Base-by-base conservation (phyloP, 2,113 vertebrate genomes). In the Otolemur garnettii region DNA sequence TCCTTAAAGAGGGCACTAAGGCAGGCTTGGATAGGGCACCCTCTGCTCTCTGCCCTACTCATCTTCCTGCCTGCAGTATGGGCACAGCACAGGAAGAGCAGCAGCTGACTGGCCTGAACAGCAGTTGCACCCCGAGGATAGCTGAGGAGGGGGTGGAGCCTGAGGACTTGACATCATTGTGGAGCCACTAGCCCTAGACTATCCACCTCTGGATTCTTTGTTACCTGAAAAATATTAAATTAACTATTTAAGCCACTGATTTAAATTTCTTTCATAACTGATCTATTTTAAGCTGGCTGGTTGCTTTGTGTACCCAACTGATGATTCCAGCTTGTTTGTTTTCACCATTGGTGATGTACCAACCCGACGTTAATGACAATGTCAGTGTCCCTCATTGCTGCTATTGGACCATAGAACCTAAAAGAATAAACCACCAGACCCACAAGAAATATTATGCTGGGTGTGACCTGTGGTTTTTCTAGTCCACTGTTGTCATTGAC, bases 341-440 rank as follows among this genome's bases (percentile, higher is more conserved):
- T 92, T 97, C 69, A 90, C n/a, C 90, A 87, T 93, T 55, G 57
- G 38, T 87, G 11, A 55, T 14, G 4, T 78, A 78, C 53, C 75
- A 78, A 92, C 57, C 33, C 81, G 66, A 30, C 12, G 53, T 92
- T 74, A 80, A 89, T 35, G 57, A 50, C 28, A n/a, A 3, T 77
- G 78, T 9, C 33, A 72, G 62, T 75, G 45, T 42, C 26, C 74
- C 86, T 68, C 33, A 57, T 33, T 35, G 50, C 84, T 81, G 26
- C 86, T 53, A 90, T 93, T 57, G 17, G n/a, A 74, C 60, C 66
- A 45, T 22, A 55, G 13, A 84, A 78, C n/a, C 66, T 87, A 75
- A 92, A 66, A 87, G 35, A 45, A 66, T 13, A 74, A 91, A 69
- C 19, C 66, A 64, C 33, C 60, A 66, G 45, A 35, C 74, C 45